Conservation (phyloP, 2,797 vertebrate genomes). For the Myotis findleyi region DNA sequence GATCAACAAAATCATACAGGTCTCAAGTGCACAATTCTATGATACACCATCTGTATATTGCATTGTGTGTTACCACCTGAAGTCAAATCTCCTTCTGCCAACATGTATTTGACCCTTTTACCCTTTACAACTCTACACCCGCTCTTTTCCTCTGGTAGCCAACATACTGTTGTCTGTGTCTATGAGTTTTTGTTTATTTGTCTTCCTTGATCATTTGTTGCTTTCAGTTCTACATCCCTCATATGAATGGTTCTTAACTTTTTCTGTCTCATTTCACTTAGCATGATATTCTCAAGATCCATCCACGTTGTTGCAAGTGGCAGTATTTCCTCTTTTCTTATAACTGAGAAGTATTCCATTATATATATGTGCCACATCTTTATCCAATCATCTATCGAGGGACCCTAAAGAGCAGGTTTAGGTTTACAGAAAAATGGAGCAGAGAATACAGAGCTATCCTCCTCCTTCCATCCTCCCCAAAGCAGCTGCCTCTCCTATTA, state of each 20-base stretch:
- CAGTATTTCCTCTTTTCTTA: not conserved
- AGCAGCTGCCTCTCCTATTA: not conserved
- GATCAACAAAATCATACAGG: not conserved
- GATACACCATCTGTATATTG: not conserved
- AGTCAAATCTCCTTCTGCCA: not conserved
- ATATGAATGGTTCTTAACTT: not conserved
- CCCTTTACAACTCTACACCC: not conserved
- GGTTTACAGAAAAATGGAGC: conserved; percentile 10
- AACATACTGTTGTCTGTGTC: not conserved
- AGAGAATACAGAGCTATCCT: not conserved
- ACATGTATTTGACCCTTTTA: not conserved
- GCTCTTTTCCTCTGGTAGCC: not conserved
- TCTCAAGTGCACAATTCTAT: not conserved
- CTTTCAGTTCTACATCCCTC: not conserved
- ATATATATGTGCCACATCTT: not conserved
- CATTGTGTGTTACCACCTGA: not conserved
- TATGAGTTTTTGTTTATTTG: not conserved
- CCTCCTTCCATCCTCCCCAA: not conserved
- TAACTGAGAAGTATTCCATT: not conserved
- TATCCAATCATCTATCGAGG: not conserved
- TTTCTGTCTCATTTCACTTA: not conserved
- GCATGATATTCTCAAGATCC: not conserved
- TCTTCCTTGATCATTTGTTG: not conserved
- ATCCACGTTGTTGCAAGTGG: not conserved
- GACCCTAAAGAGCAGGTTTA: not conserved